Percentiles rank a stretch among this genome's conserved stretches.
Conservation (phyloP, 35 echinoderm and acorn worm genomes). For the Apostichopus californicus region DNA sequence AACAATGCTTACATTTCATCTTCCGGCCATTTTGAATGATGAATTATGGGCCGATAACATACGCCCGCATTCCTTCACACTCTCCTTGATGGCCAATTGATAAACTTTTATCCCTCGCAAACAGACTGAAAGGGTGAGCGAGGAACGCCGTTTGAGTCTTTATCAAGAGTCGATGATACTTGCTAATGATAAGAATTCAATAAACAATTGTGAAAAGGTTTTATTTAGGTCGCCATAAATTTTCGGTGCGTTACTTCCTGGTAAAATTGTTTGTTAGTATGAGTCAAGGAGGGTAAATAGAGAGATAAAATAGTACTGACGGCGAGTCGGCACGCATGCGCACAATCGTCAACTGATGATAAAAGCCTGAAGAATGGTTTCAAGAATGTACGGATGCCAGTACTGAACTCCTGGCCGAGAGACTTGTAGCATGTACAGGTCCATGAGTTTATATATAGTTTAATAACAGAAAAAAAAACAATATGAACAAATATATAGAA, state of each 20-base stretch:
- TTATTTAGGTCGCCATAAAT: slow-evolving; percentile 44
- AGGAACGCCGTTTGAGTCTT: not conserved
- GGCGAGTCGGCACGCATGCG: slow-evolving; percentile 16
- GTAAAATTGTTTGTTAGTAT: slow-evolving; percentile 31
- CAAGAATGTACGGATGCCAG: slow-evolving; percentile 35
- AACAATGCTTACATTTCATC: slow-evolving; percentile 16
- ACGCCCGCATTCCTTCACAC: slow-evolving; percentile 42
- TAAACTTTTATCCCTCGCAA: slow-evolving; percentile 10
- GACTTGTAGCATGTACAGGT: too few relatives aligned
- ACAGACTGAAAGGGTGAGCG: not conserved
- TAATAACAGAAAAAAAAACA: too few relatives aligned
- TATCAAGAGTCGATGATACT: slow-evolving; percentile 40
- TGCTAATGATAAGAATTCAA: slow-evolving; percentile 22
- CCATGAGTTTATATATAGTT: too few relatives aligned
- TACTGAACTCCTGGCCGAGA: not conserved
- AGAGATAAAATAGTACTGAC: not conserved
- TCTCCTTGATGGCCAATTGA: slow-evolving; percentile 42
- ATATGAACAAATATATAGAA: too few relatives aligned
- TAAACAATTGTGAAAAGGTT: slow-evolving; percentile 33
- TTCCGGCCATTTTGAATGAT: slow-evolving; percentile 50
- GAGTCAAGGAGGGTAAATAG: slow-evolving; percentile 28
- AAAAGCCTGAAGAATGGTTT: not conserved
- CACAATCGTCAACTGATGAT: not conserved
- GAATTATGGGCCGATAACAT: slow-evolving; percentile 52
- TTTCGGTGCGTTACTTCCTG: slow-evolving; percentile 12